Conservation (phyloP, 2,113 vertebrate genomes). For the Esox niger region DNA sequence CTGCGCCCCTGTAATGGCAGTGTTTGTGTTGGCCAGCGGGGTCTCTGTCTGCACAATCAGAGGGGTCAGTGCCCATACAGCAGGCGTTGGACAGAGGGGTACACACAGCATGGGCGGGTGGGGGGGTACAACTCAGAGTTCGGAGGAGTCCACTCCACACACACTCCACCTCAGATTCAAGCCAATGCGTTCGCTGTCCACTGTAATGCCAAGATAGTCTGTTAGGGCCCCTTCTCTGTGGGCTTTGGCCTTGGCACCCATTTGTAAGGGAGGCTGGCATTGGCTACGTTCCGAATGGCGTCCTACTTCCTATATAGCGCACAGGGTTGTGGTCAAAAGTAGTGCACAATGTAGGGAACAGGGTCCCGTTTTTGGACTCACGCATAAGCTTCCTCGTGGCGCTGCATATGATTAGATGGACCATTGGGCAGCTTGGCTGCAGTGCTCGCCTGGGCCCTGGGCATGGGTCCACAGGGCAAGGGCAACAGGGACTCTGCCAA, state of each 20-base stretch:
- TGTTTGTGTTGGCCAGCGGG: slow-evolving; percentile 64
- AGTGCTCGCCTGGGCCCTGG: slow-evolving; percentile 59
- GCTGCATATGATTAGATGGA: slow-evolving; percentile 77
- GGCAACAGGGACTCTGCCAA: slow-evolving; percentile 58
- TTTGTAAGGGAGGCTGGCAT: slow-evolving; percentile 41
- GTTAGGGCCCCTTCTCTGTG: slow-evolving; percentile 34
- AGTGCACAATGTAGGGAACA: no score
- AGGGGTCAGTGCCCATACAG: slow-evolving; percentile 55
- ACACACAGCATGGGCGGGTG: slow-evolving; percentile 23
- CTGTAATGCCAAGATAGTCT: slow-evolving; percentile 52
- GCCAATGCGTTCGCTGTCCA: slow-evolving; percentile 17
- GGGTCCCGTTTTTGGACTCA: no score
- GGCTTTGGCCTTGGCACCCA: slow-evolving; percentile 41
- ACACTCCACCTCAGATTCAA: slow-evolving; percentile 49
- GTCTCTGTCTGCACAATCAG: slow-evolving; percentile 60
- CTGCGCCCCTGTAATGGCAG: slow-evolving; percentile 51
- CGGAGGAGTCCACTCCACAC: slow-evolving; percentile 19
- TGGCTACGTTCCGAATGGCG: no score
- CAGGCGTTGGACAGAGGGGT: slow-evolving; percentile 51
- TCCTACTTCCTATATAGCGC: no score
- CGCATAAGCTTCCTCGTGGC: slow-evolving; percentile 62
- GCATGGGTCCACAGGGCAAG: slow-evolving; percentile 65
- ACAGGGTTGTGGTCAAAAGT: no score
- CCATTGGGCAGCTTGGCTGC: slow-evolving; percentile 74
- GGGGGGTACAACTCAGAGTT: background rate